phyloP scores from a whole-genome alignment of 2,113 vertebrate species.

The Eulemur macaco region DNA sequence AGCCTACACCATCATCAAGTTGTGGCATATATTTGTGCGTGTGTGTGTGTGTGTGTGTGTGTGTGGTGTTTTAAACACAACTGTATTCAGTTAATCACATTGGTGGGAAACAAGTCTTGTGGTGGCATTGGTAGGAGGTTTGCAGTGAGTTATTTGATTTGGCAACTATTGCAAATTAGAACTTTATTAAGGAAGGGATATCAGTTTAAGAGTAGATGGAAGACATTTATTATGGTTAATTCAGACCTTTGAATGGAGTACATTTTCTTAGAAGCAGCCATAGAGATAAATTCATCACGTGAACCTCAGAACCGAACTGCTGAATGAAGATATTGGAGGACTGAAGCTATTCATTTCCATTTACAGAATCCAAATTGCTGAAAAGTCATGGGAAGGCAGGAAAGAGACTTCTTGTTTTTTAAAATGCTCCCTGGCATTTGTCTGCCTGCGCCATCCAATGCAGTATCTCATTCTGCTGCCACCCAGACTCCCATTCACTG shows the following conservation, averaged over 20 bases:
- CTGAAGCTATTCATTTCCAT: constrained; percentile 55
- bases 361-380: constrained; percentile 50
- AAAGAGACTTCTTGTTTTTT: constrained; percentile 65
- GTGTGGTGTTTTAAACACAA: constrained; percentile 59
- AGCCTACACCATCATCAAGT: constrained; percentile 47
- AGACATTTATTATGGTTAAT: constrained; percentile 65
- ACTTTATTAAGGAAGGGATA: constrained; percentile 73
- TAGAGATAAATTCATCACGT: constrained; percentile 52
- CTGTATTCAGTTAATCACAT: constrained; percentile 81
- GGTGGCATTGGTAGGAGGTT: constrained; percentile 75
- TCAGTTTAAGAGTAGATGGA: constrained; percentile 62
- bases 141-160: constrained; percentile 71
- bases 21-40: background rate
- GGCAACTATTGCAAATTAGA: constrained; percentile 76
- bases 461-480: constrained; percentile 74
- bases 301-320: constrained; percentile 36
- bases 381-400: constrained; percentile 68
- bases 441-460: constrained; percentile 68
- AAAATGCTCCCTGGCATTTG: constrained; percentile 71
- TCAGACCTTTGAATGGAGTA: constrained; percentile 59
- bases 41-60: background rate
- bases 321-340: constrained; percentile 63
- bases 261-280: constrained; percentile 72
- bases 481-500: constrained; percentile 78
- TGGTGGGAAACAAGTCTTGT: constrained; percentile 69